Base-by-base conservation (phyloP, 2,888 invertebrate species). In the Melanophora roralis region DNA sequence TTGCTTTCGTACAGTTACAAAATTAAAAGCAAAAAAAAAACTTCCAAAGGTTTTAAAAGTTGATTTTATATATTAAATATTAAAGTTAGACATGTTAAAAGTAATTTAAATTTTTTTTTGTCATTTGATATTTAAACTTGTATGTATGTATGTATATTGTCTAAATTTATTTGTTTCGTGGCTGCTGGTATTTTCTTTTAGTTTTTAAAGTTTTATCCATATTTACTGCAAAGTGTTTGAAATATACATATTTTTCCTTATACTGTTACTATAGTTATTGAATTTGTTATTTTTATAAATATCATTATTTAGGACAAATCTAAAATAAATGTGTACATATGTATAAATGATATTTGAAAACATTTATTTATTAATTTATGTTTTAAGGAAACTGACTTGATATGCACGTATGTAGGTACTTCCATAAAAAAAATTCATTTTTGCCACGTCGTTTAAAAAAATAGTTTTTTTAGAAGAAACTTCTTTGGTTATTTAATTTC, bases 151-250 rank as follows among this genome's bases (percentile, higher is more conserved):
- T 6, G 27, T 27, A 27, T 5, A 27, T 6, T 3, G 6, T 27
- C 6, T n/a, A n/a, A n/a, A 6, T 27, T 27, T 27, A 27, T 5
- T 27, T 14, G 34, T 27, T 4, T 51, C 49, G 38, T 32, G 9
- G 14, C 5, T 3, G 14, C 55, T 57, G 2, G 11, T 7, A 47
- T 14, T 75, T 62, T 23, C 60, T 57, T 16, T 40, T 36, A 32
- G 16, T 21, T 77, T 43, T 8, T 1, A 68, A 73, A 74, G 74
- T 73, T 73, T 68, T 74, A 69, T 73, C 67, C 69, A 75, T 78
- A 40, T 36, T 71, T 64, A 36, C 55, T 51, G 27, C 12, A 64
- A 51, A 71, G 14, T 49, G 49, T 71, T 59, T 19, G 23, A 32
- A 32, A 32, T n/a, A 11, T 23, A 34, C 21, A n/a, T n/a, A n/a